phyloP scores from a whole-genome alignment of 2,113 vertebrate species.

The Toxotes jaculatrix region DNA sequence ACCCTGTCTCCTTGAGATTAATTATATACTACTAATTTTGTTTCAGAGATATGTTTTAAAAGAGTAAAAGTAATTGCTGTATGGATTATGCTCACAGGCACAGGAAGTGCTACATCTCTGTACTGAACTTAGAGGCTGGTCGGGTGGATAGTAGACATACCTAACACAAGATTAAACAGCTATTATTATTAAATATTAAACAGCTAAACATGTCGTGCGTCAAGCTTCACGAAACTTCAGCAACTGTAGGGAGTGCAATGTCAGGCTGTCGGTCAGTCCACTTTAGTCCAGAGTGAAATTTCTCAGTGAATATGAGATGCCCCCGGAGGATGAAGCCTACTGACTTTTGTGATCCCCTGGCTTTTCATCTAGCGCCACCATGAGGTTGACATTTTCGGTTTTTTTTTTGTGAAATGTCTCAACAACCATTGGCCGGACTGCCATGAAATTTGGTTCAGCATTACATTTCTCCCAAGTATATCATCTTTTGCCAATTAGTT shows the following conservation, averaged over 20 bases:
- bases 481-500: background rate
- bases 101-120: background rate
- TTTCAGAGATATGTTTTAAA: constrained; percentile 7
- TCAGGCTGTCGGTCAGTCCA: background rate
- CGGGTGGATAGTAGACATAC: background rate
- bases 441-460: background rate
- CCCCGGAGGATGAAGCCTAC: background rate
- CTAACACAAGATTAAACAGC: too few relatives aligned
- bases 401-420: background rate
- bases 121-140: background rate
- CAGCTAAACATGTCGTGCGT: background rate
- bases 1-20: background rate
- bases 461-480: background rate
- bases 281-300: background rate
- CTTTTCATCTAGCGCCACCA: background rate
- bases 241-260: too few relatives aligned
- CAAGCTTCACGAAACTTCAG: background rate
- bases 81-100: background rate
- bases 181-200: background rate
- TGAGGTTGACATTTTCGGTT: background rate
- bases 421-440: background rate
- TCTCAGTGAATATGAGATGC: background rate
- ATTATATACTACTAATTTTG: background rate
- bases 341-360: background rate
- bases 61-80: background rate